Evolutionary conservation across 1,140 invertebrate genomes (phyloP), one percentile per base, ranked within the genome.

Genomic region (Drosophila tropicalis): DNA sequence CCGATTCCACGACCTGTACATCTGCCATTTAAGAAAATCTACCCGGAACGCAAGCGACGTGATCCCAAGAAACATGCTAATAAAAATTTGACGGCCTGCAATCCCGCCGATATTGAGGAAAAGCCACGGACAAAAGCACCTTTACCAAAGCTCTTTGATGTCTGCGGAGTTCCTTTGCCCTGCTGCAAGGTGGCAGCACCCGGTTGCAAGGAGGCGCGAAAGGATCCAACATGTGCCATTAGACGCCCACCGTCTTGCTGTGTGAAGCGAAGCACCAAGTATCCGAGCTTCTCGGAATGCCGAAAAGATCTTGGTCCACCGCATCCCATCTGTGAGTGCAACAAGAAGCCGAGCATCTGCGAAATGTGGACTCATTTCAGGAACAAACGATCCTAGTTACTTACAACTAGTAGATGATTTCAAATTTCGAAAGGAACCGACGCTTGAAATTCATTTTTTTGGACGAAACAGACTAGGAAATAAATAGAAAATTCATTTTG

Each of bases 201-300:
- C 0, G 55, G 40, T 5, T 81, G 79, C 7, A 7, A 9, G 12
- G 1, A 41, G 0, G 60, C 0, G 4, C n/a, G 58, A 0, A 0
- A 7, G 1, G 34, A 62, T 3, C 54, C 61, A 9, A 25, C 7
- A 0, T 81, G 79, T 12, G 3, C 17, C 0, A 7, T 29, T 1
- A 22, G 34, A 0, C 62, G 47, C 0, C 12, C 19, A 5, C 67
- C 70, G 1, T 41, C 47, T 3, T 76, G 75, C 57, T 82, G 80
- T 54, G 58, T 17, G 25, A 82, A 83, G 62, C 44, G 62, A 0
- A 15, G 13, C n/a, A 69, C 71, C 1, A 54, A 58, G 39, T 75
- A 66, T 22, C 80, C 67, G 12, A 69, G 75, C 58, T 82, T 83
- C 15, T 82, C 80, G 0, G 80, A 82, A 47, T 82, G 79, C 65